Conservation (phyloP, 1,140 invertebrate genomes). For the Ceratosolen solmsi region DNA sequence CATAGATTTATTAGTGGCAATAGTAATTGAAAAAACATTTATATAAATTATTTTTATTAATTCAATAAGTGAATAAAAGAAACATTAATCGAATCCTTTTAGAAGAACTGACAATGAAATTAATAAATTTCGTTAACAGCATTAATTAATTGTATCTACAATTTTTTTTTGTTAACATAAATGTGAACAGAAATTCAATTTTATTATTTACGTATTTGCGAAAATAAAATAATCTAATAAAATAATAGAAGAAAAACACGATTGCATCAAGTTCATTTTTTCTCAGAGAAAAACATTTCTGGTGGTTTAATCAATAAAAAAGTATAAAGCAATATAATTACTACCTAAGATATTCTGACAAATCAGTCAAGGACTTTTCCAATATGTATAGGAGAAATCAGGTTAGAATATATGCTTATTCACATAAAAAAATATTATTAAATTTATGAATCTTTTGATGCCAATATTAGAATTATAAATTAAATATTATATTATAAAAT, state of each 20-base stretch:
- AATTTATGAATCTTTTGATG: slow-evolving; percentile 25
- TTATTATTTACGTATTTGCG: too few species aligned
- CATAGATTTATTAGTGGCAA: too few species aligned
- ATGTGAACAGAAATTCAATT: too few species aligned
- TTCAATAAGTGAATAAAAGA: too few species aligned
- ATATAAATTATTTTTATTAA: too few species aligned
- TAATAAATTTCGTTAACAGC: too few species aligned
- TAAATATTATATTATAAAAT: too few species aligned
- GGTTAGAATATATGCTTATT: not conserved
- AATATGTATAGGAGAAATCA: not conserved
- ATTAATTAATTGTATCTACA: too few species aligned
- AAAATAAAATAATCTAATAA: not conserved
- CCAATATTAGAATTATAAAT: slow-evolving; percentile 6
- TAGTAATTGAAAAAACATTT: too few species aligned
- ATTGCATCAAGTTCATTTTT: slow-evolving; percentile 11
- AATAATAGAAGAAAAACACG: not conserved
- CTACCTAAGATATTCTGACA: not conserved
- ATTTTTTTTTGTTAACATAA: too few species aligned
- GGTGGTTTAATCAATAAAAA: not conserved
- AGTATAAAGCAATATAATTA: slow-evolving; percentile 20
- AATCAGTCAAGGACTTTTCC: slow-evolving; percentile 10
- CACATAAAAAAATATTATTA: slow-evolving; percentile 17
- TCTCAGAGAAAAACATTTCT: slow-evolving; percentile 26
- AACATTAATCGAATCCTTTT: too few species aligned
- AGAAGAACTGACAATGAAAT: too few species aligned